Evolutionary conservation across 2,113 vertebrate species (phyloP), one percentile per base, ranked within the genome.

Genomic region (Gymnorhina tibicen): DNA sequence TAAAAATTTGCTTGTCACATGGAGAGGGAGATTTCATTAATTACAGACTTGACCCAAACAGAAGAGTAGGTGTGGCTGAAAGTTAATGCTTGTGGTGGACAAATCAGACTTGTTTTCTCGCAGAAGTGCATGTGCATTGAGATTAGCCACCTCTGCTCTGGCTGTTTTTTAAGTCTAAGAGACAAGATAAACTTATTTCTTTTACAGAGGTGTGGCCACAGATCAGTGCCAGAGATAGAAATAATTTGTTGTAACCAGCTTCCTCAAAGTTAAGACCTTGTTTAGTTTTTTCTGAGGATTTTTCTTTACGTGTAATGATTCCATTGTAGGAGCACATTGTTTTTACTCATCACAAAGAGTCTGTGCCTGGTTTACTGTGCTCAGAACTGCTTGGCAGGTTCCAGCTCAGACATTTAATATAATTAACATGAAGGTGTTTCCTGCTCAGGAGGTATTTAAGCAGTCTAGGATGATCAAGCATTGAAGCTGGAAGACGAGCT

Each of bases 371-470:
- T 93, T 91, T 92, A 32, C 68, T 86, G 28, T 64, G 44, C 81
- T 93, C 60, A 76, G 86, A 86, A 84, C 41, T 46, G 8, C 86
- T 94, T 87, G 88, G 44, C 83, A 82, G 83, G 30, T 86, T 96
- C 53, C 66, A 46, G 91, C 83, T 37, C 73, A 95, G 73, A 87
- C 85, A 76, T 89, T 93, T 82, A 95, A 76, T 85, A 10, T 95
- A 89, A 96, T 96, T 95, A 94, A 88, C 56, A 67, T 78, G 79
- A 86, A 92, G 88, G 76, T 95, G 85, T 96, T 95, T 95, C 83
- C 93, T 89, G 69, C 77, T 94, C 23, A 13, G 91, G 62, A 87
- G 83, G 56, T 91, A 58, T 81, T 92, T 82, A 84, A 68, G 73
- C 69, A 92, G 75, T 64, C 64, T 85, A 52, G 86, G 64, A 89